These are phyloP conservation scores for Pristionchus arcanus DNA, from an alignment of 2,888 invertebrate species.

Conservation along the genomic window DNA sequence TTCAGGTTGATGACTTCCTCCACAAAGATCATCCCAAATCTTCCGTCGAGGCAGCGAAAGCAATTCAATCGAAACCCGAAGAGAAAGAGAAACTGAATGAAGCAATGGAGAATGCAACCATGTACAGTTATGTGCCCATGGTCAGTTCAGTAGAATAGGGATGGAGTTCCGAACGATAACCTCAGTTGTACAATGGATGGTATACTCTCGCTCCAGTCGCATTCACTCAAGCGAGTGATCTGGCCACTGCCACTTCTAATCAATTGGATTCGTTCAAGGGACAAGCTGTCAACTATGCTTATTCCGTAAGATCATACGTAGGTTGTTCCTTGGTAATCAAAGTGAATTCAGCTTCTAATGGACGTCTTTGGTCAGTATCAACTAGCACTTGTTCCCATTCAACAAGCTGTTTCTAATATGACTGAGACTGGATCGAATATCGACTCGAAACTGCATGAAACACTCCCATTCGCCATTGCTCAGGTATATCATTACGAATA, in stretches of 20 bases:
- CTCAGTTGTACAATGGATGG: constrained; percentile 52
- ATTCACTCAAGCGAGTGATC: constrained; percentile 35
- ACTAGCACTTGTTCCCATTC: constrained; percentile 6
- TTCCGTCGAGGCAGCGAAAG: constrained; percentile 46
- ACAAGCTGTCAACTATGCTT: constrained; percentile 43
- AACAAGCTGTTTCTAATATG: constrained; percentile 37
- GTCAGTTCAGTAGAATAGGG: neutral
- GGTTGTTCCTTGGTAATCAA: neutral
- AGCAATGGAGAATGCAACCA: constrained; percentile 38
- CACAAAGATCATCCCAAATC: constrained; percentile 35
- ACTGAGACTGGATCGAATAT: constrained; percentile 26
- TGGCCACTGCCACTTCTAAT: constrained; percentile 22
- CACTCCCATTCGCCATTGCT: constrained; percentile 49
- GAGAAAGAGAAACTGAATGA: constrained; percentile 45
- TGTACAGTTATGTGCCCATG: constrained; percentile 45
- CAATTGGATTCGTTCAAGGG: constrained; percentile 18
- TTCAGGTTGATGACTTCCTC: constrained; percentile 26
- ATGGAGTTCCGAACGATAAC: neutral
- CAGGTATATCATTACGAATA: constrained; percentile 13
- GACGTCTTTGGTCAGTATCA: constrained; percentile 47
- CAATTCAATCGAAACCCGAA: neutral
- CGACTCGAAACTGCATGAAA: constrained; percentile 12
- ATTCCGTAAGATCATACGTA: constrained; percentile 17
- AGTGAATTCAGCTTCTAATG: constrained; percentile 16
- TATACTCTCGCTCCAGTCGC: constrained; percentile 26